Base-by-base conservation (phyloP, 2,797 vertebrate species). In the Aeoliscus strigatus region DNA sequence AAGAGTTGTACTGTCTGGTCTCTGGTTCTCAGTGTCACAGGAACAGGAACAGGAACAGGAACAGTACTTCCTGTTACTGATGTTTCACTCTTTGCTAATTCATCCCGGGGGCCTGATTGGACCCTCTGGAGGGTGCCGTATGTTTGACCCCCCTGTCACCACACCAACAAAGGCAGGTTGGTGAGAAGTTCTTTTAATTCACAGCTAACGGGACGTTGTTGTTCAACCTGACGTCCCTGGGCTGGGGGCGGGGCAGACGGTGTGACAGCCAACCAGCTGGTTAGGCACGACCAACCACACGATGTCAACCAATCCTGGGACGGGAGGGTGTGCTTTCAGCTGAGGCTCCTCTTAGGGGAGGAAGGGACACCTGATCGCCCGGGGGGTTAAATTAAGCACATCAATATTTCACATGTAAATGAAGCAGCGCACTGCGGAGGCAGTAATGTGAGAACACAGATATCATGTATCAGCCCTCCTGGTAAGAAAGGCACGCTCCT, bases 381-480 rank as follows among this genome's bases (percentile, higher is more conserved):
- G 25, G 47, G 46, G 65, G 80, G 78, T 84, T 89, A 84, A 87
- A 86, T 88, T 80, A 84, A 64, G 77, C 70, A 67, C 80, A 84
- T 88, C 62, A 88, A 89, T 87, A 84, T 87, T 89, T 87, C 68
- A 88, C n/a, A 66, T 83, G 86, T 82, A 87, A 85, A 88, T 77
- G 75, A 88, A 85, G 82, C 76, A 69, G 75, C 60, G 41, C 71
- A 63, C 65, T 66, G 73, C 56, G 14, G 71, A 70, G 81, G 77
- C 65, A 56, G 85, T 81, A 87, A 88, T 43, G 53, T 27, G 83
- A 88, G 81, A 70, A 59, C 67, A 57, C 39, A 23, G 47, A 27
- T 68, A 73, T 88, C 77, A 36, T 25, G 34, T 87, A 45, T 75
- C 82, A 56, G 64, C 12, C 21, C 55, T 61, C 44, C 70, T 76